phyloP scores from a whole-genome alignment of 2,113 vertebrate genomes.

The Nerophis ophidion region DNA sequence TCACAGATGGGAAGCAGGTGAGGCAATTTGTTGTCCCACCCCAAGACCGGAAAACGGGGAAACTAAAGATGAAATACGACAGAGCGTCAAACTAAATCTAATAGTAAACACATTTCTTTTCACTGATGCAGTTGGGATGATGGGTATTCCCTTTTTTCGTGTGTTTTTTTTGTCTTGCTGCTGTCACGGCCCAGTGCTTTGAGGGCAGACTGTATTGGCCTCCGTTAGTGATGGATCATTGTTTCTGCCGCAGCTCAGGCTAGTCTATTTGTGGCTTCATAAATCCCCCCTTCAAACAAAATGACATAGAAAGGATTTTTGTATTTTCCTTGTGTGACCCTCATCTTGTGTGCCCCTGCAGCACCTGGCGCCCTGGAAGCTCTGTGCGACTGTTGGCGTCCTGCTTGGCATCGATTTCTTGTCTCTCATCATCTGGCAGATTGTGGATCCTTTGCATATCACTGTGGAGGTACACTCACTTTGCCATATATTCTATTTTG shows the following conservation, averaged over 20 bases:
- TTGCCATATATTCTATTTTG: neutral
- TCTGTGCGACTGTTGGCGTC: slow-evolving; percentile 81
- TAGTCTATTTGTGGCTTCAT: slow-evolving; percentile 44
- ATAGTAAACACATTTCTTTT: neutral
- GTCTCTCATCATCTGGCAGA: slow-evolving; percentile 84
- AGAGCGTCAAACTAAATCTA: too few relatives aligned
- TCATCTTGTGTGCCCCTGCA: slow-evolving; percentile 45
- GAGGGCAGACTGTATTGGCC: slow-evolving; percentile 42
- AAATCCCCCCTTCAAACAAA: slow-evolving; percentile 38
- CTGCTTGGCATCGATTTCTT: slow-evolving; percentile 81
- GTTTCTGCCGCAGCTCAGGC: slow-evolving; percentile 35
- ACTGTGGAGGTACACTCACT: slow-evolving; percentile 78
- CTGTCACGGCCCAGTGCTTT: slow-evolving; percentile 10
- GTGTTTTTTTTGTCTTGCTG: slow-evolving; percentile 11
- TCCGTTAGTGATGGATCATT: slow-evolving; percentile 47
- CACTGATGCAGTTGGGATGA: neutral
- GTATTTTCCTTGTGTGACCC: slow-evolving; percentile 16
- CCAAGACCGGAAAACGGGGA: too few relatives aligned
- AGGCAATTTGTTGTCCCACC: too few relatives aligned
- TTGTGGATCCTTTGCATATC: slow-evolving; percentile 84
- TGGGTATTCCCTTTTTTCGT: slow-evolving; percentile 5
- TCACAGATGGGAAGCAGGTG: too few relatives aligned
- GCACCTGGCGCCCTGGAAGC: slow-evolving; percentile 90
- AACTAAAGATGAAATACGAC: too few relatives aligned
- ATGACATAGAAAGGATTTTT: slow-evolving; percentile 24